These are phyloP conservation scores for Caenorhabditis remanei DNA, from an alignment of 1,140 invertebrate species.

Conservation along the genomic window DNA sequence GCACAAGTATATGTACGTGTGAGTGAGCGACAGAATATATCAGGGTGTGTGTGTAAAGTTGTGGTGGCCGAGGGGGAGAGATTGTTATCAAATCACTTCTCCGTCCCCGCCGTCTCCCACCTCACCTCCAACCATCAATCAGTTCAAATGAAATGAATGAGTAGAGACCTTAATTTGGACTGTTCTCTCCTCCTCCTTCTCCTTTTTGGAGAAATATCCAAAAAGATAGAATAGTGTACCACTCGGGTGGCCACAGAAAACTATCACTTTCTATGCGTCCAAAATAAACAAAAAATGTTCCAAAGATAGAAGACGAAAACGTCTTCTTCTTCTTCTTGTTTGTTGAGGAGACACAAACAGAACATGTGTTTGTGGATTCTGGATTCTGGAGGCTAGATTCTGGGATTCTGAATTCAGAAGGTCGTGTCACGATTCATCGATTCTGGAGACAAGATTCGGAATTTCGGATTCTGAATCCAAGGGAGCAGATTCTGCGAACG, in stretches of 20 bases:
- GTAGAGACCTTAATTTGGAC: neutral
- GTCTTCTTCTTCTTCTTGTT: neutral
- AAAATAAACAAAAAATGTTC: slow-evolving; percentile 16
- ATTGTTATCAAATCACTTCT: slow-evolving; percentile 25
- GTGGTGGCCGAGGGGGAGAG: neutral
- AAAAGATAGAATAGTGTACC: neutral
- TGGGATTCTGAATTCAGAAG: too few relatives aligned
- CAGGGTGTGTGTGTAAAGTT: slow-evolving; percentile 29
- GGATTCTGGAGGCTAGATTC: neutral
- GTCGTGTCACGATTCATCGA: too few relatives aligned
- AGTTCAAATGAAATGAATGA: slow-evolving; percentile 34
- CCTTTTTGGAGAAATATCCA: neutral
- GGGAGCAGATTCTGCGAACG: too few relatives aligned
- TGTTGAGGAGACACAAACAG: neutral
- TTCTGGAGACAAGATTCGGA: too few relatives aligned
- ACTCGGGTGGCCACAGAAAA: neutral
- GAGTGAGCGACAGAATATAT: too few relatives aligned
- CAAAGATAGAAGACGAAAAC: neutral
- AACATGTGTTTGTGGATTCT: neutral
- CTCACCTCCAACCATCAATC: neutral
- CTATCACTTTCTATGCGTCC: slow-evolving; percentile 5
- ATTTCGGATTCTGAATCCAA: too few relatives aligned
- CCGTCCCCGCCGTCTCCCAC: too few relatives aligned
- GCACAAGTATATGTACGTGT: neutral
- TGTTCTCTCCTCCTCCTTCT: neutral